Evolutionary conservation across 2,113 vertebrate genomes (phyloP).

Genomic region (Clarias batrachus): DNA sequence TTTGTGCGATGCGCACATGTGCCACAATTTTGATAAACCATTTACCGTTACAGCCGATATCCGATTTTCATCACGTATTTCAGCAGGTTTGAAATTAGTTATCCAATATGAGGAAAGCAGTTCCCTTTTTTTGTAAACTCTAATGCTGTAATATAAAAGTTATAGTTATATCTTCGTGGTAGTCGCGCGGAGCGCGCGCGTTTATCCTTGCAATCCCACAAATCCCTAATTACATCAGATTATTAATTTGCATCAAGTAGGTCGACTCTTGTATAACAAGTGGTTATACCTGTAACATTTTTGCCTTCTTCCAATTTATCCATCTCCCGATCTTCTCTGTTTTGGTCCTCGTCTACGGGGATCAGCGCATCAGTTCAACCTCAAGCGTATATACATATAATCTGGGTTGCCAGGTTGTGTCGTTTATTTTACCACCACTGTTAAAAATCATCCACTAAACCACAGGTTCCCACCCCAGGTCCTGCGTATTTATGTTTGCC

Average conservation of each 20-base stretch:
- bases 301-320: not conserved
- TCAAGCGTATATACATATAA: not conserved
- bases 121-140: not conserved
- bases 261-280: not conserved
- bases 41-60: too few relatives aligned
- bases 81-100: too few relatives aligned
- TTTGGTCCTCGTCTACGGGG: not conserved
- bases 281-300: not conserved
- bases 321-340: too few relatives aligned
- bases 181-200: not conserved
- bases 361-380: not conserved
- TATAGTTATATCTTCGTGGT: not conserved
- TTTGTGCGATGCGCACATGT: not conserved
- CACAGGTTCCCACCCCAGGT: not conserved
- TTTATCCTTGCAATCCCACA: not conserved
- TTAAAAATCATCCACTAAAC: not conserved
- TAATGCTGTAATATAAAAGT: not conserved
- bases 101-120: not conserved
- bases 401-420: not conserved
- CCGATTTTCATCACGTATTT: not conserved
- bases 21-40: not conserved
- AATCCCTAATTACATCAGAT: too few relatives aligned
- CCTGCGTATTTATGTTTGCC: not conserved
- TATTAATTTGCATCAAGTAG: not conserved
- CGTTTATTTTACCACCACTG: not conserved